Evolutionary conservation across 2,888 invertebrate species (phyloP).

Genomic region (Ophioninae sp.): DNA sequence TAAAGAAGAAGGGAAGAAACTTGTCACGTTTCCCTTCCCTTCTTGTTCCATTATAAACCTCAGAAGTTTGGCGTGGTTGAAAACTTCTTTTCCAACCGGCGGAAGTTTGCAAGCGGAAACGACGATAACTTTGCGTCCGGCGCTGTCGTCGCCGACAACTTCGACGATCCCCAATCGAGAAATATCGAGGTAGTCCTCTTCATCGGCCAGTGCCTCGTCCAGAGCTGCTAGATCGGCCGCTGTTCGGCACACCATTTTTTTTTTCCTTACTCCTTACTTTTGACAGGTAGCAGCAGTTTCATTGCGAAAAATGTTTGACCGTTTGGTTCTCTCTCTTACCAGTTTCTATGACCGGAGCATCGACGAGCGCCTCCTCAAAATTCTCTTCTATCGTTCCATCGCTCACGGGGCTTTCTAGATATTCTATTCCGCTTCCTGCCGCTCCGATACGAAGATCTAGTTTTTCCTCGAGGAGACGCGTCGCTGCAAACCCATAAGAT

Average conservation of each 20-base stretch:
- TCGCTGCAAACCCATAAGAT: slow-evolving; percentile 68
- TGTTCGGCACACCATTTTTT: slow-evolving; percentile 52
- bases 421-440: slow-evolving; percentile 80
- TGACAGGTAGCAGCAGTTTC: too few species aligned
- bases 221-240: slow-evolving; percentile 78
- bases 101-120: slow-evolving; percentile 95
- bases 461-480: slow-evolving; percentile 79
- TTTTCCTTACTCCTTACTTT: too few species aligned
- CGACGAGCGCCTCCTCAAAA: slow-evolving; percentile 93
- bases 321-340: slow-evolving; percentile 67
- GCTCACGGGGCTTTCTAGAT: slow-evolving; percentile 87
- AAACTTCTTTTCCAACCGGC: slow-evolving; percentile 85
- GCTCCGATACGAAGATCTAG: slow-evolving; percentile 77
- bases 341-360: slow-evolving; percentile 82
- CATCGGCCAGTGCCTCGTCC: slow-evolving; percentile 80
- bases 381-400: slow-evolving; percentile 96
- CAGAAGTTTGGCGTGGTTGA: slow-evolving; percentile 88
- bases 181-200: slow-evolving; percentile 87
- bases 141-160: slow-evolving; percentile 91
- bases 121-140: slow-evolving; percentile 97
- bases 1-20: not conserved
- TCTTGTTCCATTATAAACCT: slow-evolving; percentile 81
- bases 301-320: too few species aligned
- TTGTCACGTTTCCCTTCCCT: not conserved
- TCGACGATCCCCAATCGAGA: slow-evolving; percentile 90